A percentile compares a stretch with the other conserved stretches of the same genome.
Evolutionary conservation across 2,888 invertebrate species (phyloP).

Genomic region (Erpobdella octoculata): DNA sequence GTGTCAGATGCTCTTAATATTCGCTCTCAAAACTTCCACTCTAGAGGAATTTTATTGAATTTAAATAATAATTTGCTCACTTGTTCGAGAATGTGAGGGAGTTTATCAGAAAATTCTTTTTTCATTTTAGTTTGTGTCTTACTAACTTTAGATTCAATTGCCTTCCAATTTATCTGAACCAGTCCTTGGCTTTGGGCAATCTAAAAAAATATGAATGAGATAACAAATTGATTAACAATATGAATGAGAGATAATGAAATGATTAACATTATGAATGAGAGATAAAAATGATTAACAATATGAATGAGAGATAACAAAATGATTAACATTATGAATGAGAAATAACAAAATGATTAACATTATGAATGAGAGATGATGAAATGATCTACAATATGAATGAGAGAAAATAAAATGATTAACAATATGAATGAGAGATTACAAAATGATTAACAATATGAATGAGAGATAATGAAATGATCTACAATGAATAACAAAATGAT

Average conservation of each 20-base stretch:
- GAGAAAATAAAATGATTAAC: no score
- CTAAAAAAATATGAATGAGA: not conserved
- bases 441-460: not conserved
- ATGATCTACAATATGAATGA: no score
- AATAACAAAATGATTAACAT: not conserved
- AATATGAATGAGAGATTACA: no score
- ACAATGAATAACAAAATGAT: not conserved
- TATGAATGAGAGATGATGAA: not conserved
- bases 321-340: not conserved
- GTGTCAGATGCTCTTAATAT: no score
- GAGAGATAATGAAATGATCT: not conserved
- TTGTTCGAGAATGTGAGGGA: not conserved
- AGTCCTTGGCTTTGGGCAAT: slow-evolving; percentile 6
- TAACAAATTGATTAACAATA: not conserved
- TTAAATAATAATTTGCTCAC: not conserved
- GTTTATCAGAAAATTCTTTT: not conserved
- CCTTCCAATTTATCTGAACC: slow-evolving; percentile 14
- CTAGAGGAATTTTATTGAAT: not conserved
- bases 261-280: not conserved
- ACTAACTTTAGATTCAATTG: slow-evolving; percentile 9
- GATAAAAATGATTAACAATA: not conserved
- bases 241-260: not conserved
- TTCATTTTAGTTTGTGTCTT: slow-evolving; percentile 12
- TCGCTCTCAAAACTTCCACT: no score
- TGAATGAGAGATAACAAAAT: not conserved